Percentiles rank a stretch among this genome's conserved stretches.
These are phyloP conservation scores for Marisa cornuarietis DNA, from an alignment of 1,140 invertebrate genomes.

Conservation along the genomic window DNA sequence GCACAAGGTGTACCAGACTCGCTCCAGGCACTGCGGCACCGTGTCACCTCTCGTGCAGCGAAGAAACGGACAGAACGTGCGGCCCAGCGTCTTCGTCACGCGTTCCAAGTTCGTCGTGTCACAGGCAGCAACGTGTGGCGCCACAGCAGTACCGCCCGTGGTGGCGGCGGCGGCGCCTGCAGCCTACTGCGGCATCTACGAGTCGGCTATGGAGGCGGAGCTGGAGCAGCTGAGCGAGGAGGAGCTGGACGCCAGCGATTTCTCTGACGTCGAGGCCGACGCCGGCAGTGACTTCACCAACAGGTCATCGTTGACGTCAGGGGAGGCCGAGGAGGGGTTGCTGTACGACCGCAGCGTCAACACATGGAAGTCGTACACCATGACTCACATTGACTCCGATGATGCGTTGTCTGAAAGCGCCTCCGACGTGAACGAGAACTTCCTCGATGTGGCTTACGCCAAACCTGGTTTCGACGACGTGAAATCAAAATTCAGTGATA, in stretches of 20 bases:
- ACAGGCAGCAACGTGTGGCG: too few species aligned
- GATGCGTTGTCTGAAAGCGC: constrained; percentile 28
- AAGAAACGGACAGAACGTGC: too few species aligned
- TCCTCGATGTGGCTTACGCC: constrained; percentile 13
- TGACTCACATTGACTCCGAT: constrained; percentile 33
- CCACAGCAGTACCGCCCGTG: too few species aligned
- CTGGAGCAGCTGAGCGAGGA: constrained; percentile 24
- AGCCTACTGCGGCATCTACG: constrained; percentile 25
- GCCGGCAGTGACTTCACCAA: constrained; percentile 13
- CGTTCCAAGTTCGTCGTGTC: too few species aligned
- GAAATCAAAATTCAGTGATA: neutral
- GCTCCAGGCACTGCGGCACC: too few species aligned
- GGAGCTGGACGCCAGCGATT: constrained; percentile 24
- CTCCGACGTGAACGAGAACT: constrained; percentile 32
- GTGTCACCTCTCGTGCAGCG: too few species aligned
- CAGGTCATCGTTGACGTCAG: constrained; percentile 22
- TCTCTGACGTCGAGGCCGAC: constrained; percentile 22
- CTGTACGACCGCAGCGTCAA: constrained; percentile 27
- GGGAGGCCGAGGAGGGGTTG: constrained; percentile 18
- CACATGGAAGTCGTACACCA: constrained; percentile 30
- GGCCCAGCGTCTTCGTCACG: too few species aligned
- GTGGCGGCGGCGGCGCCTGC: too few species aligned
- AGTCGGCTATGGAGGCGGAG: constrained; percentile 25
- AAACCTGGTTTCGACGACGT: constrained; percentile 26
- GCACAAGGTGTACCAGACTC: too few species aligned